Evolutionary conservation across 2,888 invertebrate species (phyloP).

Genomic region (Gonocerus acuteangulatus): DNA sequence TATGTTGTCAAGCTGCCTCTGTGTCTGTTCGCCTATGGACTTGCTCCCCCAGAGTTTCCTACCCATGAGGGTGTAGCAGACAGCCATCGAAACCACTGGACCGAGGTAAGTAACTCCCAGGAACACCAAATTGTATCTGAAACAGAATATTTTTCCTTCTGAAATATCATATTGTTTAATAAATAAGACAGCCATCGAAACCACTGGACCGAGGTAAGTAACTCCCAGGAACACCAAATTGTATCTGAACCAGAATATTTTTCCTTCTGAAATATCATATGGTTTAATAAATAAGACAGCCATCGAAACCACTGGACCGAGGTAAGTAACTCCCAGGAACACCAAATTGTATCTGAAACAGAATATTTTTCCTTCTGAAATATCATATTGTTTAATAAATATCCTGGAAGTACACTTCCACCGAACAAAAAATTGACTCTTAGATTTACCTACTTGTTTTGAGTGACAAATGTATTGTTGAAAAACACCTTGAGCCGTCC

Average conservation of each 20-base stretch:
- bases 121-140: slow-evolving; percentile 50
- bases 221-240: slow-evolving; percentile 48
- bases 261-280: no score
- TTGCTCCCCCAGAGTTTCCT: slow-evolving; percentile 50
- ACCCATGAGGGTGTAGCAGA: slow-evolving; percentile 49
- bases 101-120: slow-evolving; percentile 49
- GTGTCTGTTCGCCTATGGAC: slow-evolving; percentile 49
- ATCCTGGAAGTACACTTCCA: no score
- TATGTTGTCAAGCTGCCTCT: slow-evolving; percentile 47
- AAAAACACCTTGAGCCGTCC: no score
- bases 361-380: no score
- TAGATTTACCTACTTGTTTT: no score
- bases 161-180: no score
- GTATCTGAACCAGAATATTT: slow-evolving; percentile 44
- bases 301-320: slow-evolving; percentile 49
- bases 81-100: slow-evolving; percentile 48
- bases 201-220: slow-evolving; percentile 50
- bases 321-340: slow-evolving; percentile 49
- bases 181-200: slow-evolving; percentile 48
- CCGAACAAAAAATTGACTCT: no score
- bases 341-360: slow-evolving; percentile 48
- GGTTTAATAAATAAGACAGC: no score
- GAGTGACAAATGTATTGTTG: no score
- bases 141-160: slow-evolving; percentile 33
- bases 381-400: no score